Conservation (phyloP, 2,888 invertebrate genomes). For the Eurytoma californica region DNA sequence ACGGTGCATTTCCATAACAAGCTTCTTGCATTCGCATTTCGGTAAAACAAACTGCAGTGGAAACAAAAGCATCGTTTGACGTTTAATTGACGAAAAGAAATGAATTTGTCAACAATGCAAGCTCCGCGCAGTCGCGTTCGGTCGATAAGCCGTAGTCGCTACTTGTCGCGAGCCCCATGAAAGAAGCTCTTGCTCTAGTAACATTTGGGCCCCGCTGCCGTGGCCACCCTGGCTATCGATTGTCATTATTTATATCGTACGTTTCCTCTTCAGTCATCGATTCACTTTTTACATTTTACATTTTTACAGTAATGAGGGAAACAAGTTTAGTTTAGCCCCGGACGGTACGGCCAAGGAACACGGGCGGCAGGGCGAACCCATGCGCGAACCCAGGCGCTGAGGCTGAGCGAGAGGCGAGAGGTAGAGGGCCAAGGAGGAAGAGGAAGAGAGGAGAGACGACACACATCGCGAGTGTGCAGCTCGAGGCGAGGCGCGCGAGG, state of each 20-base stretch:
- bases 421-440: constrained; percentile 7
- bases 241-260: constrained; percentile 75
- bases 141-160: neutral
- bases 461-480: too few relatives aligned
- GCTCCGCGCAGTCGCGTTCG: too few relatives aligned
- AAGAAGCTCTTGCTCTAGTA: constrained; percentile 58
- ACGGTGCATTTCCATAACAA: neutral
- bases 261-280: constrained; percentile 75
- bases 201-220: constrained; percentile 61
- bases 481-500: neutral
- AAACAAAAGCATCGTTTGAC: neutral
- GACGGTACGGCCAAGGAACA: constrained; percentile 66
- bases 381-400: constrained; percentile 57
- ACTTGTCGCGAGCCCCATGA: neutral
- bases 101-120: too few relatives aligned
- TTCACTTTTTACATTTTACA: constrained; percentile 74
- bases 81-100: neutral
- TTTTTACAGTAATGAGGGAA: constrained; percentile 73
- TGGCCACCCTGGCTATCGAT: constrained; percentile 72
- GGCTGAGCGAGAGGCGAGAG: constrained; percentile 51
- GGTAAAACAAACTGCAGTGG: neutral
- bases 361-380: constrained; percentile 46
- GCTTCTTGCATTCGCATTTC: neutral
- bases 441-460: constrained; percentile 1
- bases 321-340: constrained; percentile 65